Percentiles rank a stretch among this genome's conserved stretches.
Evolutionary conservation across 1,140 invertebrate genomes (phyloP).

Genomic region (Ceratoteleas bidentatus): DNA sequence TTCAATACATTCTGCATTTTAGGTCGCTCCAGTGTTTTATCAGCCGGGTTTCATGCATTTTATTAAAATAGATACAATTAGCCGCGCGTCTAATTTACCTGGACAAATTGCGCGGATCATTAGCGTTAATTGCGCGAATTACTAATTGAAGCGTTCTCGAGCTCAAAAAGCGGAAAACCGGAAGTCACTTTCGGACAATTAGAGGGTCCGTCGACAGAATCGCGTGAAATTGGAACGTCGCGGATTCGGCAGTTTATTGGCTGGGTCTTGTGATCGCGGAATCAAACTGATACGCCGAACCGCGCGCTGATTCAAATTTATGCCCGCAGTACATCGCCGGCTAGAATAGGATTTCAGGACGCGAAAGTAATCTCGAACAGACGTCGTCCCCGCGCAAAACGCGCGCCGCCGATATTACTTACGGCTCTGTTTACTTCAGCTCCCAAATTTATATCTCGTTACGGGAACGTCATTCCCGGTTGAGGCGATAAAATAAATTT

Average conservation of each 20-base stretch:
- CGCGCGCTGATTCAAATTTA: constrained; percentile 65
- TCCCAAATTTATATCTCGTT: constrained; percentile 79
- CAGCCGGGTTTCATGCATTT: constrained; percentile 27
- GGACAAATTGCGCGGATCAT: neutral
- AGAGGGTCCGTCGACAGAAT: constrained; percentile 12
- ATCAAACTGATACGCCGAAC: constrained; percentile 63
- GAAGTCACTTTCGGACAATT: too few relatives aligned
- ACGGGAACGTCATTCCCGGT: constrained; percentile 76
- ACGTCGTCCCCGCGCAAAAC: constrained; percentile 69
- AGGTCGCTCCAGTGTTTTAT: constrained; percentile 47
- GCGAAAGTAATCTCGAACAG: constrained; percentile 70
- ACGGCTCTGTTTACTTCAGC: constrained; percentile 77
- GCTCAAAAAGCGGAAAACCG: too few relatives aligned
- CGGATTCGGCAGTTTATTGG: constrained; percentile 31
- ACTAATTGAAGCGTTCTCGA: neutral
- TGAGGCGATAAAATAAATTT: constrained; percentile 78
- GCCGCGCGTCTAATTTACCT: neutral
- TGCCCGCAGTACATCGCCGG: constrained; percentile 55
- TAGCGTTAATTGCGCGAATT: neutral
- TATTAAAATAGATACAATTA: constrained; percentile 25
- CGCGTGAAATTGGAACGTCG: constrained; percentile 37
- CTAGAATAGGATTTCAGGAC: constrained; percentile 68
- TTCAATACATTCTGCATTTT: constrained; percentile 61
- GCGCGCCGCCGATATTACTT: constrained; percentile 73
- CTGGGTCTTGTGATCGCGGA: constrained; percentile 52